These are phyloP conservation scores for Nipponacmea schrenckii DNA, from an alignment of 2,888 invertebrate species.

Conservation along the genomic window DNA sequence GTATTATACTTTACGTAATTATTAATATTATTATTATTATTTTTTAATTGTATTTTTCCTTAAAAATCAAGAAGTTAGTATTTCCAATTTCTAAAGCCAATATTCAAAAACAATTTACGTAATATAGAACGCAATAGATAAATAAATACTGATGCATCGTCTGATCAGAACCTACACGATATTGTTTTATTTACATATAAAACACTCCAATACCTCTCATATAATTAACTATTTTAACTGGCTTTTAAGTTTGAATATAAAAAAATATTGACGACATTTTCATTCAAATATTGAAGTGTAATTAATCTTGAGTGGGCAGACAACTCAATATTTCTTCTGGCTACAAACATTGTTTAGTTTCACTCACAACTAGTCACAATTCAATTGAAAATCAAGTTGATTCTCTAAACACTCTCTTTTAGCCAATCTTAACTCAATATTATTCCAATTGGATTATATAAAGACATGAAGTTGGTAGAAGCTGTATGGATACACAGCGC, in stretches of 20 bases:
- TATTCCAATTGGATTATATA: conserved; percentile 4
- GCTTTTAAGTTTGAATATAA: conserved; percentile 4
- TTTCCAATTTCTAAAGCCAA: too few species aligned
- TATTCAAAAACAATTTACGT: too few species aligned
- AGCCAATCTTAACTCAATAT: conserved; percentile 2
- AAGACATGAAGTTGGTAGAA: not conserved
- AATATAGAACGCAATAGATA: too few species aligned
- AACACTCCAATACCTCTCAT: not conserved
- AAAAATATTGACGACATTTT: not conserved
- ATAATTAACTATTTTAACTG: conserved; percentile 4
- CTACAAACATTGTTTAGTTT: conserved; percentile 8
- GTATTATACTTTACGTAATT: too few species aligned
- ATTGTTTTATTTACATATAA: not conserved
- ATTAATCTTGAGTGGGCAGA: not conserved
- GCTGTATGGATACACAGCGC: not conserved
- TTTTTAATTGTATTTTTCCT: too few species aligned
- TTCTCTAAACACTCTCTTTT: conserved; percentile 4
- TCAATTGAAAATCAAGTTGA: not conserved
- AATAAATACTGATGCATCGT: too few species aligned
- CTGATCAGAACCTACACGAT: too few species aligned
- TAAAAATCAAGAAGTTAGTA: too few species aligned
- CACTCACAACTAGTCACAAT: not conserved
- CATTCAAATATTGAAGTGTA: not conserved
- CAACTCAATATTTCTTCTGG: not conserved
- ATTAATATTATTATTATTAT: too few species aligned